Base-by-base conservation (phyloP, 2,888 invertebrate species). In the Drosophila nr. fundita region DNA sequence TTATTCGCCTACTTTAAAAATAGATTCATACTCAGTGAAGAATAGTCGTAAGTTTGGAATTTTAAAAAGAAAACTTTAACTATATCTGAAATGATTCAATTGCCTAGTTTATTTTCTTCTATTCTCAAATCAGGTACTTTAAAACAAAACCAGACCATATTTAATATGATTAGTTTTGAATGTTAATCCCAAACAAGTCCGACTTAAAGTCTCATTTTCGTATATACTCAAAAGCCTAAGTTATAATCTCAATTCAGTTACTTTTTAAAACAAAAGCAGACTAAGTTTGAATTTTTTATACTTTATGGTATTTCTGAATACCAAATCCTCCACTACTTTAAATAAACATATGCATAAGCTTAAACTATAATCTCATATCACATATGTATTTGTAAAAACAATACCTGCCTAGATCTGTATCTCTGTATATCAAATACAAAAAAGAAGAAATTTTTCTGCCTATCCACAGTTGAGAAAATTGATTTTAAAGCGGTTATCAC, bases 391-490 rank as follows among this genome's bases (percentile, higher is more conserved):
- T 29, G 11, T 50, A 11, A 13, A 50, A 27, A 42, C 32, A 36
- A 36, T 38, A 38, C 2, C 11, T 21, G 15, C 24, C 7, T 15
- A 45, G 13, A 15, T 8, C 45, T 45, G 7, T 24, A 24, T 24
- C 7, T 13, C 40, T 40, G n/a, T n/a, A 5, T 40, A 11, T 21
- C 5, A 21, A 21, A 11, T 21, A 6, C 11, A 42, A 21, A 24
- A 21, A 21, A 42, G n/a, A 30, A 49, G 13, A 40, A 2, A 36
- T 38, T 32, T 54, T 21, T 38, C 24, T 21, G 48, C 13, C 61
- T 70, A 57, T 59, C 53, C 61, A 62, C 34, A 34, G 61, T 59
- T 60, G 48, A 59, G 24, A 36, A 55, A 24, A 50, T 50, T 24
- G 36, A 54, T 48, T 49, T 36, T 29, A 58, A n/a, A n/a, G 8